These are phyloP conservation scores for Diarsia mendica DNA, from an alignment of 2,888 invertebrate species.

Conservation along the genomic window DNA sequence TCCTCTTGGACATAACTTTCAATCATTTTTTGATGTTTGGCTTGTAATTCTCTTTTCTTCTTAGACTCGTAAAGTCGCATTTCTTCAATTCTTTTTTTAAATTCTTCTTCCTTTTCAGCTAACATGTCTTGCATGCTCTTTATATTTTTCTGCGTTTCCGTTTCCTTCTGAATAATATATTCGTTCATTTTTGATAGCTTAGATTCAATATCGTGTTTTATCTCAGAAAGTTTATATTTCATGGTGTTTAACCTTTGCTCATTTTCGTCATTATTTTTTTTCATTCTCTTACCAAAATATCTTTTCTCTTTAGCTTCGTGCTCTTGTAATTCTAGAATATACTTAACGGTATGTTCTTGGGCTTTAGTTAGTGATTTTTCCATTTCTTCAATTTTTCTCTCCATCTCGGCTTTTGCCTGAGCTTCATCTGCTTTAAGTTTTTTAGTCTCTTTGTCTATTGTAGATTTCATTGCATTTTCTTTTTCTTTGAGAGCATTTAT, in stretches of 20 bases:
- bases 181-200: neutral
- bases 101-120: neutral
- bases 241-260: neutral
- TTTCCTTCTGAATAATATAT: neutral
- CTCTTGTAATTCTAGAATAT: neutral
- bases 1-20: neutral
- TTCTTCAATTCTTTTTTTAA: conserved; percentile 1
- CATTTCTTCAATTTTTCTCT: conserved; percentile 9
- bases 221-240: neutral
- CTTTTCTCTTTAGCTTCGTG: neutral
- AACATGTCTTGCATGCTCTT: neutral
- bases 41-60: conserved; percentile 2
- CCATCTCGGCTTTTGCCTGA: neutral
- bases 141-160: conserved; percentile 9
- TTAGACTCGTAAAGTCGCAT: neutral
- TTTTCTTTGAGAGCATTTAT: neutral
- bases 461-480: neutral
- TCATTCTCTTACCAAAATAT: neutral
- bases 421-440: conserved; percentile 21
- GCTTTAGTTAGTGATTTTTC: neutral
- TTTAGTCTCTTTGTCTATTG: neutral
- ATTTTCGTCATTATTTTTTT: neutral
- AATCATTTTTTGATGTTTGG: neutral
- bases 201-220: neutral
- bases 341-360: neutral